Percentiles rank a stretch among this genome's conserved stretches.
Evolutionary conservation across 2,888 invertebrate species (phyloP).

Genomic region (Pollenia amentaria): DNA sequence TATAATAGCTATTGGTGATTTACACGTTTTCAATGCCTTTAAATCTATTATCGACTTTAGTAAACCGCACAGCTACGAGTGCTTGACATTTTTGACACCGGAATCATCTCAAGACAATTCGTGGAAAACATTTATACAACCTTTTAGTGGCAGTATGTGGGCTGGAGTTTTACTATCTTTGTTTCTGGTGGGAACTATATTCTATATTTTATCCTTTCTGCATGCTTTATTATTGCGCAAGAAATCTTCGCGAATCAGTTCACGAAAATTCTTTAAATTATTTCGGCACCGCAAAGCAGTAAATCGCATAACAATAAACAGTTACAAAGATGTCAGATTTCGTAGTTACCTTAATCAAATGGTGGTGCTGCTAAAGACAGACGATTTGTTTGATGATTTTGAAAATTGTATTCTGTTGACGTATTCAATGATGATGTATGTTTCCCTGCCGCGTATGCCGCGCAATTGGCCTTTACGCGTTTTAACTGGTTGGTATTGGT

Average conservation of each 20-base stretch:
- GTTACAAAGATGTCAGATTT: conserved; percentile 77
- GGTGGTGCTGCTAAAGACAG: conserved; percentile 48
- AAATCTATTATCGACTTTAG: conserved; percentile 90
- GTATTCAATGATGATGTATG: conserved; percentile 92
- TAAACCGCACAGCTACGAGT: conserved; percentile 92
- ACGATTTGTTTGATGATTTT: conserved; percentile 89
- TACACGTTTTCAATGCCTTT: conserved; percentile 90
- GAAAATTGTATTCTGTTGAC: conserved; percentile 91
- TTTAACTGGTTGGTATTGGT: conserved; percentile 94
- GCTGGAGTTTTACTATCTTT: conserved; percentile 89
- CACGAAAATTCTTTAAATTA: conserved; percentile 75
- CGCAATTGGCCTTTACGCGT: conserved; percentile 92
- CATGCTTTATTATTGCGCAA: conserved; percentile 77
- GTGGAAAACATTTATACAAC: conserved; percentile 92
- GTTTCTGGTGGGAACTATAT: conserved; percentile 88
- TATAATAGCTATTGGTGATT: conserved; percentile 90
- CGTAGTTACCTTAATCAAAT: conserved; percentile 78
- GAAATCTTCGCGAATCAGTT: conserved; percentile 15
- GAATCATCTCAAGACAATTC: conserved; percentile 92
- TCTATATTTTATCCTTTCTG: conserved; percentile 87
- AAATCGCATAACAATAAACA: conserved; percentile 27
- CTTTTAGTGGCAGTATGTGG: conserved; percentile 92
- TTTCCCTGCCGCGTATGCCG: conserved; percentile 91
- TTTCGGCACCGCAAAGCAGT: conserved; percentile 53
- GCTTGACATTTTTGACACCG: conserved; percentile 93